phyloP scores from a whole-genome alignment of 2,888 invertebrate genomes.

The Parnassius mnemosyne region DNA sequence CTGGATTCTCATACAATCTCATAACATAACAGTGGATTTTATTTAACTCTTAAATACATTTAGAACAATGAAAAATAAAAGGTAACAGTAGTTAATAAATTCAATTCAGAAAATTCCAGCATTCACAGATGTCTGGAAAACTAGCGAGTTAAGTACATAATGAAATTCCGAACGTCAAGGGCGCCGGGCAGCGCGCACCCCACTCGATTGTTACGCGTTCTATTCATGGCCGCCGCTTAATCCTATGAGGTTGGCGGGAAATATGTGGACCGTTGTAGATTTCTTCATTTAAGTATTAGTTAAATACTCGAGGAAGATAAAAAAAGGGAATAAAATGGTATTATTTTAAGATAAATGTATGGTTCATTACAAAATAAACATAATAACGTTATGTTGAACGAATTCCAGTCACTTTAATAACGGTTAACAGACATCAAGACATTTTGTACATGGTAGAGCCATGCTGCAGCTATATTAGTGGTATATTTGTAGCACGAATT shows the following conservation, averaged over 20 bases:
- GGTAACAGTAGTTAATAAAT: not conserved
- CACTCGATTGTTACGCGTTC: not conserved
- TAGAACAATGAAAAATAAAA: not conserved
- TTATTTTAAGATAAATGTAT: slow-evolving; percentile 30
- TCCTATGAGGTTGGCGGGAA: not conserved
- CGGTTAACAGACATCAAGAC: too few relatives aligned
- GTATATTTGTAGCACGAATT: too few relatives aligned
- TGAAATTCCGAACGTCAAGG: slow-evolving; percentile 35
- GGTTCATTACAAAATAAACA: too few relatives aligned
- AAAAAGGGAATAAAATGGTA: not conserved
- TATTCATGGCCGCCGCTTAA: not conserved
- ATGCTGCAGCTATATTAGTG: too few relatives aligned
- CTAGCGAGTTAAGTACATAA: slow-evolving; percentile 26
- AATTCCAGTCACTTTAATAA: too few relatives aligned
- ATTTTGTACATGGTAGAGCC: too few relatives aligned
- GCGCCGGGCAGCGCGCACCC: not conserved
- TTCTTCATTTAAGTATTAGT: not conserved
- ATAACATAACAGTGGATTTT: too few relatives aligned
- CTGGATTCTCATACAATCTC: too few relatives aligned
- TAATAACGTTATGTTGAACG: too few relatives aligned
- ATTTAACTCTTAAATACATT: too few relatives aligned
- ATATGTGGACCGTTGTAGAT: not conserved
- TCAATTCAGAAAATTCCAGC: not conserved
- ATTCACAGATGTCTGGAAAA: not conserved
- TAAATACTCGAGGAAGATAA: not conserved